Evolutionary conservation across 2,113 vertebrate species (phyloP).

Genomic region (Pseudorhombus dupliciocellatus): DNA sequence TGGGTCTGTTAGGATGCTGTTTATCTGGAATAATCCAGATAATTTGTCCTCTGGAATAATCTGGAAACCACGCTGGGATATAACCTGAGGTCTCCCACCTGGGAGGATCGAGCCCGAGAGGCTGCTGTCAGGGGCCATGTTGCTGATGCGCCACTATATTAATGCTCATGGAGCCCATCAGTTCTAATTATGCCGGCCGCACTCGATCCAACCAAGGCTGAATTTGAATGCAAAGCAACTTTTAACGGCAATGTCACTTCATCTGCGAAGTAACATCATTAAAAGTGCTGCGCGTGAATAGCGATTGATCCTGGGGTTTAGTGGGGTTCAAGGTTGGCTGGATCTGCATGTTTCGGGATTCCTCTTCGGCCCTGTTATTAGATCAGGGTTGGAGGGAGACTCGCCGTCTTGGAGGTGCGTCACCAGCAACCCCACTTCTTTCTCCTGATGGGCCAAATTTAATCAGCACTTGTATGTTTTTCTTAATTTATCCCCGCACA

Average conservation of each 20-base stretch:
- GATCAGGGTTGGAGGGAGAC: conserved; percentile 55
- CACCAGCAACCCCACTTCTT: conserved; percentile 37
- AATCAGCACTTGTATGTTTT: conserved; percentile 73
- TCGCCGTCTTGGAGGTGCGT: conserved; percentile 30
- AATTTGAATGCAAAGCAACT: conserved; percentile 74
- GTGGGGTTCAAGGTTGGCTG: conserved; percentile 56
- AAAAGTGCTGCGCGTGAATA: conserved; percentile 65
- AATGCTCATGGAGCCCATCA: conserved; percentile 75
- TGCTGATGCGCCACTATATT: conserved; percentile 71
- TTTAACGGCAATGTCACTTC: conserved; percentile 64
- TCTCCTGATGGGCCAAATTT: conserved; percentile 64
- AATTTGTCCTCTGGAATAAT: conserved; percentile 18
- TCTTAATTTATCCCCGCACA: conserved; percentile 68
- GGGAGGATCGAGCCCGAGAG: conserved; percentile 46
- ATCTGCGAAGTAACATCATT: conserved; percentile 76
- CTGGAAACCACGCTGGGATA: conserved; percentile 15
- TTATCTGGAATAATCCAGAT: not conserved
- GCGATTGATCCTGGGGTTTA: conserved; percentile 69
- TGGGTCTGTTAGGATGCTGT: too few relatives aligned
- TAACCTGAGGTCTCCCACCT: conserved; percentile 38
- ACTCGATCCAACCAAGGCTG: conserved; percentile 57
- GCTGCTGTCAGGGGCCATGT: conserved; percentile 38
- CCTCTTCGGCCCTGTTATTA: conserved; percentile 54
- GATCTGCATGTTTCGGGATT: conserved; percentile 42
- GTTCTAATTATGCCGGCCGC: conserved; percentile 70